These are phyloP conservation scores for Morinoia aosen DNA, from an alignment of 2,888 invertebrate species.

Conservation along the genomic window DNA sequence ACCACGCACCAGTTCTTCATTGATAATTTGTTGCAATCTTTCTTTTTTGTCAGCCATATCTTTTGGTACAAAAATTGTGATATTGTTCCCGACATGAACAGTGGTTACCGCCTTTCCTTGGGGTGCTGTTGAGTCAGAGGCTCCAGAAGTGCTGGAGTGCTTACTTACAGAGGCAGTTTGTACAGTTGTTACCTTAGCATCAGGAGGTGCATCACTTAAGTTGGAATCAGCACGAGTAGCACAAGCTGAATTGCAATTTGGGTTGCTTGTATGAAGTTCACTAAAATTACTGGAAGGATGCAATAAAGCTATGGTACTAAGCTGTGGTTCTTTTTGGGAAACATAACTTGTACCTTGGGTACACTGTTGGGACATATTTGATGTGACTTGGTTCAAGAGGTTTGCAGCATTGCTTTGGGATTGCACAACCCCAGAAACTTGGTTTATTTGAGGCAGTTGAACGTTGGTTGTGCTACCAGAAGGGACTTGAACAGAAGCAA, in stretches of 20 bases:
- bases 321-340: background rate
- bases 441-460: background rate
- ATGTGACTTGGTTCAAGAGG: background rate
- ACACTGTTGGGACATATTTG: background rate
- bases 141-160: background rate
- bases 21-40: slow-evolving; percentile 64
- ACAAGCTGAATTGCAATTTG: background rate
- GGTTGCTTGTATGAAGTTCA: background rate
- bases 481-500: background rate
- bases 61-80: slow-evolving; percentile 65
- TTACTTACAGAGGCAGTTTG: background rate
- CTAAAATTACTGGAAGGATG: background rate
- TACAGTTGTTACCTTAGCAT: background rate
- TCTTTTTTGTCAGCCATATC: slow-evolving; percentile 63
- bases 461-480: background rate
- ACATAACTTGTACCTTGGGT: background rate
- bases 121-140: background rate
- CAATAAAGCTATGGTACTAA: background rate
- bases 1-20: slow-evolving; percentile 65
- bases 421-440: background rate
- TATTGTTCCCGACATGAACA: slow-evolving; percentile 63
- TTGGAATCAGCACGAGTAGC: background rate
- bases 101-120: slow-evolving; percentile 47
- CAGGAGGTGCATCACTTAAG: background rate
- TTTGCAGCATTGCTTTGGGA: background rate